phyloP scores from a whole-genome alignment of 2,113 vertebrate genomes.

The Noturus placidus region DNA sequence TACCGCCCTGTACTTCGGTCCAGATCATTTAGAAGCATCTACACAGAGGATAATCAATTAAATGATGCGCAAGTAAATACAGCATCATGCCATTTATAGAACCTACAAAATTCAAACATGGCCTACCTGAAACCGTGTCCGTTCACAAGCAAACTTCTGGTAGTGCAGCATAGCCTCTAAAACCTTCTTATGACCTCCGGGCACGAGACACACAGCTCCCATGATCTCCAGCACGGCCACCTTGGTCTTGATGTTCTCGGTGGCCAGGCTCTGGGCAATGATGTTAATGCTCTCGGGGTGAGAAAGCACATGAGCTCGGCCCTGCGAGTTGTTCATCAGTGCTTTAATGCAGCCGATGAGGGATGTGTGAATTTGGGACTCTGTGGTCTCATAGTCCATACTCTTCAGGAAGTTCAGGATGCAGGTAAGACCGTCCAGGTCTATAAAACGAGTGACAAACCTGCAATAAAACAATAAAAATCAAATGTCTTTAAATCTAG shows the following conservation, averaged over 20 bases:
- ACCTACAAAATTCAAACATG: not conserved
- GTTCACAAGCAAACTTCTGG: constrained; percentile 92
- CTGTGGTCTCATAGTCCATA: constrained; percentile 98
- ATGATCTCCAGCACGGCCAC: constrained; percentile 98
- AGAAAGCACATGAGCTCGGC: constrained; percentile 92
- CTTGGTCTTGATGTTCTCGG: constrained; percentile 96
- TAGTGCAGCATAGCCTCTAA: constrained; percentile 97
- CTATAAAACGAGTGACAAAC: constrained; percentile 97
- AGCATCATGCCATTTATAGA: not conserved
- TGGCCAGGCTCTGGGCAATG: constrained; percentile 97
- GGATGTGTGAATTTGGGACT: constrained; percentile 98
- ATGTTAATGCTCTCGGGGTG: constrained; percentile 97
- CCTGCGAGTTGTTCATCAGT: constrained; percentile 99
- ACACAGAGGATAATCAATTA: constrained; percentile 39
- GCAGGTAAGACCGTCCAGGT: constrained; percentile 94
- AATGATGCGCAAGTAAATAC: not conserved
- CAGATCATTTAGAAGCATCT: constrained; percentile 95
- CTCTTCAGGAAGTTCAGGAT: constrained; percentile 97
- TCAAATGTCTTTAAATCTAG: constrained; percentile 25
- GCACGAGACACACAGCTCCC: constrained; percentile 98
- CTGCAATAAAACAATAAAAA: constrained; percentile 63
- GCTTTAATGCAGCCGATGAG: constrained; percentile 99
- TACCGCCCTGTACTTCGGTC: constrained; percentile 94
- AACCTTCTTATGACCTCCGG: constrained; percentile 94
- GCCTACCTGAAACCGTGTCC: constrained; percentile 94